A percentile compares a stretch with the other conserved stretches of the same genome.
Conservation (phyloP, 2,888 invertebrate species). For the Stenolophus ochropezus region DNA sequence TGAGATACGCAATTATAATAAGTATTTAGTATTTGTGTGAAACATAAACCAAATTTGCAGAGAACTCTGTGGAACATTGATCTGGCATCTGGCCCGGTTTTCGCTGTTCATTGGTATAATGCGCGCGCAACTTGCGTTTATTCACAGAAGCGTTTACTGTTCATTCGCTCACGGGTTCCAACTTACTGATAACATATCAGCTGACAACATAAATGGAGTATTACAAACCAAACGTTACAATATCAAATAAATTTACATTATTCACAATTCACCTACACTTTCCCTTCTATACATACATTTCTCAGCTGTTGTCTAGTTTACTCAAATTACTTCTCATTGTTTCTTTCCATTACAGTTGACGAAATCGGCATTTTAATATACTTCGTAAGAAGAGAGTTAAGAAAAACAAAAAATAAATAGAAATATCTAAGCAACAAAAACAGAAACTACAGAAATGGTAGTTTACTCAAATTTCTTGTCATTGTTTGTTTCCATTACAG, state of each 20-base stretch:
- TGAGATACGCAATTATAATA: background rate
- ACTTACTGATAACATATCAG: slow-evolving; percentile 15
- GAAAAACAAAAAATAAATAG: too few relatives aligned
- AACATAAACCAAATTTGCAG: slow-evolving; percentile 34
- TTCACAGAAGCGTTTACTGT: background rate
- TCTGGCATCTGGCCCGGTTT: slow-evolving; percentile 34
- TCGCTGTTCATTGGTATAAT: slow-evolving; percentile 3
- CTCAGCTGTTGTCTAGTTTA: background rate
- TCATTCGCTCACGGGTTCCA: slow-evolving; percentile 21
- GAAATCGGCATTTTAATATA: background rate
- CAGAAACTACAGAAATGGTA: too few relatives aligned
- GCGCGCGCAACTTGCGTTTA: slow-evolving; percentile 19
- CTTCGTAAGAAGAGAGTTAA: too few relatives aligned
- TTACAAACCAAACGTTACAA: background rate
- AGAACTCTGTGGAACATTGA: slow-evolving; percentile 40
- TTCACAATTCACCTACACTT: slow-evolving; percentile 34
- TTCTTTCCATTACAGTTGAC: background rate
- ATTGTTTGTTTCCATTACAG: too few relatives aligned
- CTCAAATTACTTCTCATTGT: slow-evolving; percentile 26
- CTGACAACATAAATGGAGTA: slow-evolving; percentile 7
- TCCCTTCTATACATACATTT: background rate
- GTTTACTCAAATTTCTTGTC: too few relatives aligned
- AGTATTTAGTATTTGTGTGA: slow-evolving; percentile 5
- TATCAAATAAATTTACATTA: slow-evolving; percentile 10
- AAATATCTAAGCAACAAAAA: too few relatives aligned